These are phyloP conservation scores for Pongo pygmaeus DNA, from an alignment of 2,113 vertebrate genomes.

Conservation along the genomic window DNA sequence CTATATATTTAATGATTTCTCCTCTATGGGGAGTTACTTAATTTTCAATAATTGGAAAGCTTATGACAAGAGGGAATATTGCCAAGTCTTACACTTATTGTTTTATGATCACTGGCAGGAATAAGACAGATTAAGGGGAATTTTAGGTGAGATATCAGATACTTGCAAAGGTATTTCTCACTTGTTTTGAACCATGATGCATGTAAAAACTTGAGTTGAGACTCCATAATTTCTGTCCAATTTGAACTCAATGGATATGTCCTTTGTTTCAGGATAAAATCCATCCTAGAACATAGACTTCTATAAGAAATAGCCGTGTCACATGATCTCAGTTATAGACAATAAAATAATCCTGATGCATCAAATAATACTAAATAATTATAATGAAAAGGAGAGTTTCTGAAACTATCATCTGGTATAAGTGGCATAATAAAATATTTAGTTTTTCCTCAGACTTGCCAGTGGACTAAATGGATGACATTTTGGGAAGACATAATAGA, in stretches of 20 bases:
- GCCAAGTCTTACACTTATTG: background rate
- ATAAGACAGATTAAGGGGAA: background rate
- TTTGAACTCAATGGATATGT: background rate
- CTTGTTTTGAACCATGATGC: background rate
- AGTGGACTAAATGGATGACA: background rate
- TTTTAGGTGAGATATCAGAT: background rate
- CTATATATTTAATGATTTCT: slow-evolving; percentile 78
- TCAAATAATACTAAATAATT: background rate
- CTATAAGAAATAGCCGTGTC: background rate
- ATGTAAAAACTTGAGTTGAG: background rate
- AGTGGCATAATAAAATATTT: background rate
- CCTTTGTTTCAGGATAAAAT: background rate
- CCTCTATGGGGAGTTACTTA: slow-evolving; percentile 67
- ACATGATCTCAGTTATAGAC: background rate
- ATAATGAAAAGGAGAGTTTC: background rate
- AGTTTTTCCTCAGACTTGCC: background rate
- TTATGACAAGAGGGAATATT: slow-evolving; percentile 53
- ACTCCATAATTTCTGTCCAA: background rate
- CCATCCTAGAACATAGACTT: background rate
- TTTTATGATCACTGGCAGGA: background rate
- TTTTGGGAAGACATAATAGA: background rate
- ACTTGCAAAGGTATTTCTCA: background rate
- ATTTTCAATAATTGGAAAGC: slow-evolving; percentile 78
- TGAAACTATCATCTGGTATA: background rate
- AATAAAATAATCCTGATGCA: background rate